Percentiles rank a stretch among this genome's conserved stretches.
phyloP scores from a whole-genome alignment of 1,140 invertebrate genomes.

The Pseudomyrmex dendroicus region DNA sequence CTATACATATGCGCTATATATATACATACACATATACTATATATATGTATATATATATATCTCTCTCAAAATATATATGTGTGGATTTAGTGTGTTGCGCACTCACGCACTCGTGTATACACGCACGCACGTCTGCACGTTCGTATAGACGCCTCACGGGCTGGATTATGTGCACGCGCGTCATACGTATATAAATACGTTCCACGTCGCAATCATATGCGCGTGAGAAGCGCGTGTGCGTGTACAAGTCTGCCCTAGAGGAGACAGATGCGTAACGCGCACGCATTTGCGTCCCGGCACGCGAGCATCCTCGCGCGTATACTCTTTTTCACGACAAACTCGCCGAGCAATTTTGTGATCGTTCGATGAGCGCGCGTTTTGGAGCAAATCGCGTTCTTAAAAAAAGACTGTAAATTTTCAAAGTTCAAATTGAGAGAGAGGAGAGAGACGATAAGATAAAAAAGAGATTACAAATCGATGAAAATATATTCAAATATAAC shows the following conservation, averaged over 20 bases:
- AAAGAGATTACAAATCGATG: not conserved
- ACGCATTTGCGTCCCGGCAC: constrained; percentile 70
- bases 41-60: constrained; percentile 22
- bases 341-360: constrained; percentile 14
- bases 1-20: constrained; percentile 38
- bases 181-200: constrained; percentile 60
- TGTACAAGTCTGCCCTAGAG: constrained; percentile 61
- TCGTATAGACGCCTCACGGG: constrained; percentile 6
- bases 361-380: constrained; percentile 1
- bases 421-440: not conserved
- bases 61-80: constrained; percentile 42
- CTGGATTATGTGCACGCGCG: constrained; percentile 63
- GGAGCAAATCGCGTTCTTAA: not conserved
- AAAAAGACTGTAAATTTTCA: not conserved
- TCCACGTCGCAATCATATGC: constrained; percentile 27
- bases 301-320: constrained; percentile 57
- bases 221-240: constrained; percentile 44
- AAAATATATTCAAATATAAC: not conserved
- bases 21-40: not conserved
- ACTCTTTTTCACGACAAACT: constrained; percentile 38
- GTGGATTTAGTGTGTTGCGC: constrained; percentile 63
- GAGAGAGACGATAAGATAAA: not conserved
- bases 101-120: constrained; percentile 44
- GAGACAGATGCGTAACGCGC: constrained; percentile 74
- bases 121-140: constrained; percentile 33